Conservation (phyloP, 2,113 vertebrate species). For the Opisthocomus hoazin region DNA sequence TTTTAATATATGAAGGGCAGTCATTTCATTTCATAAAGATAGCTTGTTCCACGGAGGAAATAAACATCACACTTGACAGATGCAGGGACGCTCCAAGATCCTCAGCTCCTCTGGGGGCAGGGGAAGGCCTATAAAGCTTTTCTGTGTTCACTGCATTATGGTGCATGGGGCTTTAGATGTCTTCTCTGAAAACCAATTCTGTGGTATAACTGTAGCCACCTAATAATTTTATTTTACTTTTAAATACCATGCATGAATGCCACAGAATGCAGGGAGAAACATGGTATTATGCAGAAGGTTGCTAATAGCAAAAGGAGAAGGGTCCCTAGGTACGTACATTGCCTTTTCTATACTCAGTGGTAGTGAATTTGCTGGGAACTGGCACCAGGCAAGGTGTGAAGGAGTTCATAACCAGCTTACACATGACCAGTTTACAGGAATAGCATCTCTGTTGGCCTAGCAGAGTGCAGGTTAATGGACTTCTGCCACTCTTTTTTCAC, state of each 20-base stretch:
- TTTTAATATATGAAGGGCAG: slow-evolving; percentile 74
- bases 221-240: slow-evolving; percentile 51
- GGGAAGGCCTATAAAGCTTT: slow-evolving; percentile 33
- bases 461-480: background rate
- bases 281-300: background rate
- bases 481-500: background rate
- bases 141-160: slow-evolving; percentile 47
- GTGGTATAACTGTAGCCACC: slow-evolving; percentile 34
- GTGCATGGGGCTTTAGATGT: background rate
- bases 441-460: background rate
- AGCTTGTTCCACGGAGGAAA: slow-evolving; percentile 65
- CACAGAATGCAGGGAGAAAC: background rate
- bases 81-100: slow-evolving; percentile 61
- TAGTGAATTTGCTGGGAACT: background rate
- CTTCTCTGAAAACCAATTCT: slow-evolving; percentile 35
- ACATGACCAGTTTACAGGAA: background rate
- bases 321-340: background rate
- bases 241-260: background rate
- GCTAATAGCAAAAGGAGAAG: background rate
- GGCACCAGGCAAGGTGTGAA: background rate
- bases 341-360: background rate
- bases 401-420: background rate
- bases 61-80: slow-evolving; percentile 71
- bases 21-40: slow-evolving; percentile 74
- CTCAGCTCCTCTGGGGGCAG: slow-evolving; percentile 20